Evolutionary conservation across 64 coral and sea anemone species (phyloP).

Genomic region (Platygyra sinensis): DNA sequence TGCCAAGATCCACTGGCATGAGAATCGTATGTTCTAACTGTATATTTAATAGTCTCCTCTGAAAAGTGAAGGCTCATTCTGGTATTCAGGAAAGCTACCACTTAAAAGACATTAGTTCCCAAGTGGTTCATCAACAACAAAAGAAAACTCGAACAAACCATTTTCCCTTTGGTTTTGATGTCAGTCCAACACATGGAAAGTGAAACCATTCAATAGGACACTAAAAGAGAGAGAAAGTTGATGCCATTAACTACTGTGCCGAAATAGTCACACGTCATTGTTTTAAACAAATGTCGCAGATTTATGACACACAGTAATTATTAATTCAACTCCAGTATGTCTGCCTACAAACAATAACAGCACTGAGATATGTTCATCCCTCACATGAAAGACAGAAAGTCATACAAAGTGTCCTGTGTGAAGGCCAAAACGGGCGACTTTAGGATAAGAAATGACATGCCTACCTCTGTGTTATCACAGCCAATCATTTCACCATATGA

Average conservation of each 20-base stretch:
- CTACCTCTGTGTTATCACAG: conserved; percentile 97
- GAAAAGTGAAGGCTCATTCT: too few species aligned
- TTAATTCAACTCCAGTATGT: too few species aligned
- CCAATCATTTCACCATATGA: conserved; percentile 99
- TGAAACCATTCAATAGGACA: conserved; percentile 99
- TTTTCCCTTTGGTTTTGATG: conserved; percentile 98
- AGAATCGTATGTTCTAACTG: too few species aligned
- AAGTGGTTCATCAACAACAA: not conserved
- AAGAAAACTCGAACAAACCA: conserved; percentile 61
- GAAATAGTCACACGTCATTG: not conserved
- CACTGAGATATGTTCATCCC: too few species aligned
- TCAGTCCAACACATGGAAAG: conserved; percentile 97
- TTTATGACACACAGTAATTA: not conserved
- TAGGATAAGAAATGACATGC: not conserved
- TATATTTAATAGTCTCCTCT: too few species aligned
- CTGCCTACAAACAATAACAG: too few species aligned
- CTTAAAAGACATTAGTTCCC: too few species aligned
- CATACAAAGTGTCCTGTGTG: too few species aligned
- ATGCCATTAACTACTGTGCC: not conserved
- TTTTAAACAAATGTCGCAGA: not conserved
- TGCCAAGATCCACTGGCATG: too few species aligned
- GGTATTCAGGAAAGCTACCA: too few species aligned
- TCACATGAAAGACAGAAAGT: too few species aligned
- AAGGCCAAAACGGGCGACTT: too few species aligned
- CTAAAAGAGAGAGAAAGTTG: conserved; percentile 24